Evolutionary conservation across 2,888 invertebrate species (phyloP), one percentile per base, ranked within the genome.

Genomic region (Creontiades dilutus): DNA sequence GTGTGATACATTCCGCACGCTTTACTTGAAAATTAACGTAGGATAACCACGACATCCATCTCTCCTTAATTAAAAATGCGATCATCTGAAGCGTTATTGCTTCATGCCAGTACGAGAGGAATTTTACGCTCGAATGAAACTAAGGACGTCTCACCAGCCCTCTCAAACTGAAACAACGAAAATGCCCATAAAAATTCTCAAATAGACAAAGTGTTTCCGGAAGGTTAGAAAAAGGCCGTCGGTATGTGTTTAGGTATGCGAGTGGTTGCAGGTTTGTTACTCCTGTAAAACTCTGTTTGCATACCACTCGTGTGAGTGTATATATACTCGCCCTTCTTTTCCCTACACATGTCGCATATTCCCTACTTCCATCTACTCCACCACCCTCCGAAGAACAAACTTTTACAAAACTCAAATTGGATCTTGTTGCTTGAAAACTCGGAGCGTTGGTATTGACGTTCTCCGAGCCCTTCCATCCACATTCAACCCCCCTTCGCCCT

Each of bases 391-490:
- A 84, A 90, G 90, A 91, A 91, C 91, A 91, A 91, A 91, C 91
- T 91, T 91, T 91, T 91, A 91, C 92, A 91, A 84, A 90, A 90
- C 92, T 91, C 90, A 90, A 90, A 91, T 91, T 91, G 90, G 90
- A 90, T 90, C 90, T 91, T 90, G 92, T 92, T 93, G 92, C 92
- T 92, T 90, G 91, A 90, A 91, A 91, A 91, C 89, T 91, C 91
- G 91, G 37, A 68, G 90, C 91, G 47, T 90, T 87, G 86, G 85
- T 90, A 91, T 86, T 57, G 90, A 89, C 90, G 91, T 46, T 85
- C 86, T 86, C 80, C 86, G 88, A 90, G 80, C 90, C 89, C 86
- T 86, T 37, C 89, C 89, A 47, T 84, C 86, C 81, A 47, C 23
- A 78, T 76, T 91, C 82, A 78, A 86, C 90, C 89, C 78, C 81